A percentile compares a stretch with the other conserved stretches of the same genome.
Conservation (phyloP, 2,113 vertebrate genomes). For the Parotia lawesii region DNA sequence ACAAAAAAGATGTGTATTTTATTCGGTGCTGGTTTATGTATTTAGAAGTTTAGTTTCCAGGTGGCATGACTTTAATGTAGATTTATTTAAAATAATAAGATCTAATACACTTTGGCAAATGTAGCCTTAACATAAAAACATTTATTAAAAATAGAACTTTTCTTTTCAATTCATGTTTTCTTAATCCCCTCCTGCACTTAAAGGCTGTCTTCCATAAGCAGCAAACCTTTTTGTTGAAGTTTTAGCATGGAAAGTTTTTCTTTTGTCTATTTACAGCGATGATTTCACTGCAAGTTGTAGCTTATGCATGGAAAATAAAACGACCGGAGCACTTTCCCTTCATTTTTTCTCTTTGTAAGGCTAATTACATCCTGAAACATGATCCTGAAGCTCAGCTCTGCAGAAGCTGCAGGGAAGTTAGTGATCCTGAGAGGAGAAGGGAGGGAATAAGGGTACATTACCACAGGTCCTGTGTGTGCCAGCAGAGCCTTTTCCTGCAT, state of each 20-base stretch:
- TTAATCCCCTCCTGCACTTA: background rate
- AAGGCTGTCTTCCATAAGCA: background rate
- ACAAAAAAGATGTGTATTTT: conserved; percentile 34
- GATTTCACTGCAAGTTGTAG: conserved; percentile 42
- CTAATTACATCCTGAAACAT: conserved; percentile 64
- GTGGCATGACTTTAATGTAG: background rate
- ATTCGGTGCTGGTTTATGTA: conserved; percentile 9
- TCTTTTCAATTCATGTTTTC: background rate
- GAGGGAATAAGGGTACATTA: conserved; percentile 52
- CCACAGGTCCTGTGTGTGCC: conserved; percentile 49
- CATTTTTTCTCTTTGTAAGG: conserved; percentile 20
- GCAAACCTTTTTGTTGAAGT: background rate
- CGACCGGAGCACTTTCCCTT: conserved; percentile 37
- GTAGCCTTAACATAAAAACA: background rate
- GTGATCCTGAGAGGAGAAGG: conserved; percentile 13
- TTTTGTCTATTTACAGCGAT: conserved; percentile 29
- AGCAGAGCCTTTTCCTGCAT: conserved; percentile 54
- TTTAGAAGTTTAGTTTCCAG: background rate
- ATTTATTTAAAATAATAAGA: background rate
- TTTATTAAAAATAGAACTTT: background rate
- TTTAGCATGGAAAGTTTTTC: background rate
- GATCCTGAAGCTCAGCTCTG: conserved; percentile 18
- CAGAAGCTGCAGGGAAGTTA: background rate
- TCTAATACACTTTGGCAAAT: background rate
- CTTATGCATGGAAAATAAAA: conserved; percentile 61